phyloP scores from a whole-genome alignment of 2,888 invertebrate species.

The Slavum lentiscoides region DNA sequence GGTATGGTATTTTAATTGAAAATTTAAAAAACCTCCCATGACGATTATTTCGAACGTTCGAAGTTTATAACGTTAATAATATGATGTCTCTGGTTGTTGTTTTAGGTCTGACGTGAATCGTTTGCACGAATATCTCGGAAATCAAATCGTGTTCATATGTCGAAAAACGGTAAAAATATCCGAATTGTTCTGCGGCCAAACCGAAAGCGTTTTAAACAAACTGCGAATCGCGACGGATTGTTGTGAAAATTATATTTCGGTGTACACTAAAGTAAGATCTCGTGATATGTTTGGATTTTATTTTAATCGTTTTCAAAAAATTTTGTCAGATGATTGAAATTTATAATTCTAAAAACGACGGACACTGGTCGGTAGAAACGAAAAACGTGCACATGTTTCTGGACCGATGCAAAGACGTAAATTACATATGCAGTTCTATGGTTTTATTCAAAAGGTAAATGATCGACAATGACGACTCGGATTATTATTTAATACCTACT shows the following conservation, averaged over 20 bases:
- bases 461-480: no score
- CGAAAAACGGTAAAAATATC: slow-evolving; percentile 32
- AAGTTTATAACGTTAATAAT: no score
- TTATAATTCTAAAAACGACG: slow-evolving; percentile 24
- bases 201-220: slow-evolving; percentile 6
- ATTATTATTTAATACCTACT: no score
- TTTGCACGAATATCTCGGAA: slow-evolving; percentile 35
- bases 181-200: slow-evolving; percentile 13
- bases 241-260: slow-evolving; percentile 39
- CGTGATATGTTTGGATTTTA: no score
- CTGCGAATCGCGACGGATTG: slow-evolving; percentile 7
- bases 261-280: slow-evolving; percentile 15
- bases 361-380: slow-evolving; percentile 20
- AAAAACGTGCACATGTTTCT: slow-evolving; percentile 34
- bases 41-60: no score
- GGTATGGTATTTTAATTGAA: neutral
- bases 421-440: slow-evolving; percentile 28
- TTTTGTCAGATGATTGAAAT: slow-evolving; percentile 24
- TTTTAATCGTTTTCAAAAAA: no score
- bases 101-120: slow-evolving; percentile 40
- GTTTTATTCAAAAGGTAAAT: slow-evolving; percentile 32
- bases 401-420: slow-evolving; percentile 38
- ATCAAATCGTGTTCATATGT: slow-evolving; percentile 38
- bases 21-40: no score
- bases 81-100: neutral